Evolutionary conservation across 2,888 invertebrate genomes (phyloP).

Genomic region (Thecophora atra): DNA sequence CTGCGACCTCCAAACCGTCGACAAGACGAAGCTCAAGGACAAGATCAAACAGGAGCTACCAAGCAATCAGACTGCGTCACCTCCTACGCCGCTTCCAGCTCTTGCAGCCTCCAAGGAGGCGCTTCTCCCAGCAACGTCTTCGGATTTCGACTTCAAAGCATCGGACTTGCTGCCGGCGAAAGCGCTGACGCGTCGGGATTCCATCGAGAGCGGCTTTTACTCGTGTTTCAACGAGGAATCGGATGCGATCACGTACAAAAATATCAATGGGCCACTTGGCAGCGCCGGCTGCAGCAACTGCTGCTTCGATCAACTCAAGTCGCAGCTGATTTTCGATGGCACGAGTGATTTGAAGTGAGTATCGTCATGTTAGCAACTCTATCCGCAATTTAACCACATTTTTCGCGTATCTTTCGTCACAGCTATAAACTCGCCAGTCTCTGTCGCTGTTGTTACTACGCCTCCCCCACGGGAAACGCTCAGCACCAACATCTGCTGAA

Average conservation of each 20-base stretch:
- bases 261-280: constrained; percentile 51
- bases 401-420: neutral
- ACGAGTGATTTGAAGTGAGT: constrained; percentile 57
- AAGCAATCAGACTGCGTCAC: constrained; percentile 28
- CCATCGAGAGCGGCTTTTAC: constrained; percentile 90
- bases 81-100: constrained; percentile 44
- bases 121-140: constrained; percentile 49
- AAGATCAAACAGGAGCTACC: constrained; percentile 32
- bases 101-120: constrained; percentile 51
- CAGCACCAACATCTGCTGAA: constrained; percentile 54
- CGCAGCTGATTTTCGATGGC: constrained; percentile 58
- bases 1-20: constrained; percentile 46
- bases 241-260: constrained; percentile 69
- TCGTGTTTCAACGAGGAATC: constrained; percentile 85
- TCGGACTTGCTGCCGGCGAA: constrained; percentile 55
- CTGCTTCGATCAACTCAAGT: constrained; percentile 61
- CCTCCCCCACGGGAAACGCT: constrained; percentile 47
- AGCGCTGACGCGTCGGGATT: constrained; percentile 77
- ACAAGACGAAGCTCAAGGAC: constrained; percentile 46
- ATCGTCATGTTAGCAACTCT: too few species aligned
- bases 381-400: neutral
- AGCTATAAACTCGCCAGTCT: constrained; percentile 63
- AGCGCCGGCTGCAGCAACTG: constrained; percentile 50
- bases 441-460: constrained; percentile 64
- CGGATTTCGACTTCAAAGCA: constrained; percentile 55